Conservation (phyloP, 2,888 invertebrate species). For the Crematogaster levior region DNA sequence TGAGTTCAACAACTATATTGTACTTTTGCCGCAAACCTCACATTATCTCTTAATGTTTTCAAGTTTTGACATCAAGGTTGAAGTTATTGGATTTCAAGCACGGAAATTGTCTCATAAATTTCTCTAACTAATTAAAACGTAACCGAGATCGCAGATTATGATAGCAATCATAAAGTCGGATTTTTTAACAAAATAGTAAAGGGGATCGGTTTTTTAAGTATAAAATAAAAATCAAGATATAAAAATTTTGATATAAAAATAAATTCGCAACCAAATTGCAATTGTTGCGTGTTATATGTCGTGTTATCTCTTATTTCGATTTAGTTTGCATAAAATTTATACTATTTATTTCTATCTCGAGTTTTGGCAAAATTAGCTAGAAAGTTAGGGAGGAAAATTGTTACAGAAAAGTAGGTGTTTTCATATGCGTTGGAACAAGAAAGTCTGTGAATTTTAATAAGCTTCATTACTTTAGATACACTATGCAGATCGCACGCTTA, state of each 20-base stretch:
- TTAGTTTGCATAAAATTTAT: neutral
- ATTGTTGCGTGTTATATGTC: neutral
- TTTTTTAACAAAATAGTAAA: neutral
- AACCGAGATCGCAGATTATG: neutral
- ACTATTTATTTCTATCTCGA: neutral
- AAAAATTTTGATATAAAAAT: neutral
- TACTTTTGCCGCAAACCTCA: neutral
- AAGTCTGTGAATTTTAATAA: constrained; percentile 32
- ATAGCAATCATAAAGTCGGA: neutral
- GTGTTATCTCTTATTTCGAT: neutral
- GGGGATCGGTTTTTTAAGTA: neutral
- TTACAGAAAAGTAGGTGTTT: neutral
- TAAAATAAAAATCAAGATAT: neutral
- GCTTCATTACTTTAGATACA: neutral
- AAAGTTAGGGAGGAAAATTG: neutral
- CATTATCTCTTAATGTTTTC: neutral
- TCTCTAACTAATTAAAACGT: neutral
- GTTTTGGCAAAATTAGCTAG: constrained; percentile 1
- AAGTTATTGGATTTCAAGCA: neutral
- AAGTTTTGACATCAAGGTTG: neutral
- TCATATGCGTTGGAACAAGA: neutral
- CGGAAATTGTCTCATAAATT: neutral
- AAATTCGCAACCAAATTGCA: neutral
- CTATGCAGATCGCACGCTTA: neutral
- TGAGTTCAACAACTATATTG: neutral